phyloP scores from a whole-genome alignment of 64 coral and sea anemone genomes.

The Trachythela sp. region DNA sequence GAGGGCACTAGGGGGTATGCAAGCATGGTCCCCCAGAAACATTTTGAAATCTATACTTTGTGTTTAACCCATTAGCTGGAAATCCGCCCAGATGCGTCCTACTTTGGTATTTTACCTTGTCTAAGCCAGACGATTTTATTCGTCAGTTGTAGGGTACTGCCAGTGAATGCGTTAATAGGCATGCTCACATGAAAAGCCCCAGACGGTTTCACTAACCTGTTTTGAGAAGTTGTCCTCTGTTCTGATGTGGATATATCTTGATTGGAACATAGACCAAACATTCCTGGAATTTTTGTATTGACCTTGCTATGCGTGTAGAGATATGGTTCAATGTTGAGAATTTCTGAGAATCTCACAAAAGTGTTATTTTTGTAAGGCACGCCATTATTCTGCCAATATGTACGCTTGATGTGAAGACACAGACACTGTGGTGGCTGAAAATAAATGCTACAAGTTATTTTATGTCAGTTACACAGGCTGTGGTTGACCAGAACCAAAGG shows the following conservation, averaged over 20 bases:
- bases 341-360: constrained; percentile 70
- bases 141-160: too few species aligned
- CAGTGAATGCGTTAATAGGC: too few species aligned
- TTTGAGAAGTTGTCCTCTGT: too few species aligned
- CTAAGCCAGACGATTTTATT: too few species aligned
- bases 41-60: too few species aligned
- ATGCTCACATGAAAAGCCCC: too few species aligned
- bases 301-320: constrained; percentile 41
- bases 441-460: not conserved
- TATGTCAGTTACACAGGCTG: not conserved
- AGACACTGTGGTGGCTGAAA: constrained; percentile 75
- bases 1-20: too few species aligned
- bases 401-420: constrained; percentile 83
- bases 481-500: not conserved
- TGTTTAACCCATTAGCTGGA: too few species aligned
- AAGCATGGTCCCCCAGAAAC: too few species aligned
- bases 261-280: not conserved
- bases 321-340: constrained; percentile 66
- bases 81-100: too few species aligned
- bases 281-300: not conserved
- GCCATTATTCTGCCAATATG: constrained; percentile 85
- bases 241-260: not conserved
- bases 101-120: too few species aligned
- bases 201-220: too few species aligned
- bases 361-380: constrained; percentile 78